phyloP scores from a whole-genome alignment of 2,888 invertebrate genomes.

The Scaptomyza tumidula region DNA sequence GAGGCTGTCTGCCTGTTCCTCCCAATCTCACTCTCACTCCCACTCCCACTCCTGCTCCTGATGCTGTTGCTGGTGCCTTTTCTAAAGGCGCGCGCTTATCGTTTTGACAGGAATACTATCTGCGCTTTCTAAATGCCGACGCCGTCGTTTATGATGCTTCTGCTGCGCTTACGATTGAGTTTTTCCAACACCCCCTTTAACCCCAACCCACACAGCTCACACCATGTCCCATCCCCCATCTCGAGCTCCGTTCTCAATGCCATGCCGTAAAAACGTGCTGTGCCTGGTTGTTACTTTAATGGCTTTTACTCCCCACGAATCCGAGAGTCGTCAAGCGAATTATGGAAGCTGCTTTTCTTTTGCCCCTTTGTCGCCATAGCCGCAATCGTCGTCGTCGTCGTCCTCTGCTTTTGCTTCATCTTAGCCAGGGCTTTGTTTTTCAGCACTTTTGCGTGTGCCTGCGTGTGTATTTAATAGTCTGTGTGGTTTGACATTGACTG shows the following conservation, averaged over 20 bases:
- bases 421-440: slow-evolving; percentile 69
- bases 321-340: slow-evolving; percentile 73
- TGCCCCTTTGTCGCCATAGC: slow-evolving; percentile 10
- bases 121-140: slow-evolving; percentile 80
- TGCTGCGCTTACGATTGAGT: slow-evolving; percentile 77
- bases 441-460: slow-evolving; percentile 80
- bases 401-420: slow-evolving; percentile 22
- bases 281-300: slow-evolving; percentile 79
- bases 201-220: slow-evolving; percentile 4
- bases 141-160: slow-evolving; percentile 76
- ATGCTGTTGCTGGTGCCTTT: slow-evolving; percentile 1
- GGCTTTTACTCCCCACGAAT: slow-evolving; percentile 81
- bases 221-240: not conserved
- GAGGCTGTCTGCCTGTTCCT: slow-evolving; percentile 28
- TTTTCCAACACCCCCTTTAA: slow-evolving; percentile 18
- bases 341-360: slow-evolving; percentile 69
- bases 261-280: slow-evolving; percentile 75
- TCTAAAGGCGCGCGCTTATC: slow-evolving; percentile 74
- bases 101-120: slow-evolving; percentile 79
- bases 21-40: too few species aligned
- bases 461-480: slow-evolving; percentile 79
- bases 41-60: slow-evolving; percentile 20
- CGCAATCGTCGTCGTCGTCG: slow-evolving; percentile 14
- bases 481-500: slow-evolving; percentile 79
- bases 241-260: slow-evolving; percentile 33